These are phyloP conservation scores for Diplazon laetatorius DNA, from an alignment of 2,888 invertebrate genomes.

Conservation along the genomic window DNA sequence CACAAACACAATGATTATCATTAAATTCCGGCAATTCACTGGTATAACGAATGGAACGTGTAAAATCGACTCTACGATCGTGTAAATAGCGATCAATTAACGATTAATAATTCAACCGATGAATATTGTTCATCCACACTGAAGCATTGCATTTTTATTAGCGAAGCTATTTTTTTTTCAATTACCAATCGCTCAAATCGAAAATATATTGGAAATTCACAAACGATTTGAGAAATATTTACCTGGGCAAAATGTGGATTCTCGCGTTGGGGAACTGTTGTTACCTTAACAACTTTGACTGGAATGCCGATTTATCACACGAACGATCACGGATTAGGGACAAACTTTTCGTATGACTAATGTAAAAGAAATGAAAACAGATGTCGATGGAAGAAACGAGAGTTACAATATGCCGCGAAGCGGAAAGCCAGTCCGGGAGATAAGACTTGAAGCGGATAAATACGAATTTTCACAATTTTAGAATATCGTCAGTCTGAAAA, in stretches of 20 bases:
- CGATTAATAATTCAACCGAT: not conserved
- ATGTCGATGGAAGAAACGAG: conserved; percentile 3
- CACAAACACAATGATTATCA: not conserved
- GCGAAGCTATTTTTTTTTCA: not conserved
- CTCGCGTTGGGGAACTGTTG: conserved; percentile 3
- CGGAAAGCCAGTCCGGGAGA: not conserved
- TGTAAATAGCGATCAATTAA: no score
- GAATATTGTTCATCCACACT: not conserved
- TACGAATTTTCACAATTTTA: not conserved
- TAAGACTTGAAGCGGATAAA: not conserved
- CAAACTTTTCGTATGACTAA: not conserved
- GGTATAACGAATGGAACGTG: no score
- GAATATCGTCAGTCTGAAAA: not conserved
- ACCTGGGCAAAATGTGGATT: not conserved
- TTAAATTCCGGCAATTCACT: not conserved
- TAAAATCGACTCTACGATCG: no score
- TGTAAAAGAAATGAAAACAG: conserved; percentile 6
- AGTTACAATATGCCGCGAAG: not conserved
- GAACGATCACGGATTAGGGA: not conserved
- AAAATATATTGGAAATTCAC: no score
- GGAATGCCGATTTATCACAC: not conserved
- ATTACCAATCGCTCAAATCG: not conserved
- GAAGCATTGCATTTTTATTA: not conserved
- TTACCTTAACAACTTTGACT: not conserved
- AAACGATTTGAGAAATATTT: not conserved